Evolutionary conservation across 2,888 invertebrate species (phyloP).

Genomic region (Reticulitermes lucifugus): DNA sequence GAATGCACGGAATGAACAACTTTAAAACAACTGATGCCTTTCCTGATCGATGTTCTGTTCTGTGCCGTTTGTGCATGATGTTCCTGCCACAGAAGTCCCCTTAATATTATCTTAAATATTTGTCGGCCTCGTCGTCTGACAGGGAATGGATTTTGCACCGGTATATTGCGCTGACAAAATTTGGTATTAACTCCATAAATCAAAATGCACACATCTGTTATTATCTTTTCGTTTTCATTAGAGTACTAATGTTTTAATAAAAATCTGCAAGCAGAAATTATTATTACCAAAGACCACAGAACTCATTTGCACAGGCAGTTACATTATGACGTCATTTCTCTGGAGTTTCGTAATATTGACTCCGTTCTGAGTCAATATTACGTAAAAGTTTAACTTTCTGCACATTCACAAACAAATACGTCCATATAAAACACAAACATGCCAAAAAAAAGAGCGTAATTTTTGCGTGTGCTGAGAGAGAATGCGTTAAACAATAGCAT

Average conservation of each 20-base stretch:
- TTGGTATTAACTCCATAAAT: too few species aligned
- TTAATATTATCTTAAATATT: too few species aligned
- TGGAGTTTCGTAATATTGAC: neutral
- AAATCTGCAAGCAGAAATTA: neutral
- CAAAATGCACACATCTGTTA: too few species aligned
- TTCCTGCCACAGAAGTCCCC: too few species aligned
- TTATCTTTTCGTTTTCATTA: neutral
- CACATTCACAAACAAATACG: conserved; percentile 3
- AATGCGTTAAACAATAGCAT: neutral
- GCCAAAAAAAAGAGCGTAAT: neutral
- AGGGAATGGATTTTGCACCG: too few species aligned
- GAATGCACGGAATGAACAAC: too few species aligned
- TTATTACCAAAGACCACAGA: neutral
- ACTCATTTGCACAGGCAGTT: neutral
- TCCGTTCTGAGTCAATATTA: neutral
- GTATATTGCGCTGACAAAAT: too few species aligned
- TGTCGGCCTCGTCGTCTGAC: too few species aligned
- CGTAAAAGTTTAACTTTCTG: neutral
- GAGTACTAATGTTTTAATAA: neutral
- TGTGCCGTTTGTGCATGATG: too few species aligned
- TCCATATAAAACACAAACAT: neutral
- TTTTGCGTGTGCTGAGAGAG: neutral
- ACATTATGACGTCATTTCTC: neutral
- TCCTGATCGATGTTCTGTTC: too few species aligned
- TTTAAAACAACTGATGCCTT: too few species aligned